These are phyloP conservation scores for Oryzias javanicus DNA, from an alignment of 2,113 vertebrate genomes.

Conservation along the genomic window DNA sequence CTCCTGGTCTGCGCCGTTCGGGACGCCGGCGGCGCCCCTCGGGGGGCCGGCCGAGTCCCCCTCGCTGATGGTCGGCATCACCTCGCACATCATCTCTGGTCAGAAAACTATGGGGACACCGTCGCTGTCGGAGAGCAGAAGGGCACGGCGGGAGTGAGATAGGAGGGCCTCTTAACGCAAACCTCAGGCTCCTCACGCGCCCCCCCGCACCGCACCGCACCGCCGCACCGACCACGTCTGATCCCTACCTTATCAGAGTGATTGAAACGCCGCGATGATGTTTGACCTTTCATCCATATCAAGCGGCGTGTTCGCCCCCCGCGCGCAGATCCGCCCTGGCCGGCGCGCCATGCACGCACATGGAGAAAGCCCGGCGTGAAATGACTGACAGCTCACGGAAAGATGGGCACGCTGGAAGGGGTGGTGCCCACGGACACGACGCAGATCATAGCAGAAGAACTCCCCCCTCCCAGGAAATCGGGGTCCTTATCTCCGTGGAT, in stretches of 20 bases:
- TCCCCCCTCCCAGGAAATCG: slow-evolving; percentile 29
- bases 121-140: slow-evolving; percentile 44
- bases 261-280: slow-evolving; percentile 43
- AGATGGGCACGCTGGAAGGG: slow-evolving; percentile 41
- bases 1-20: slow-evolving; percentile 84
- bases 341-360: slow-evolving; percentile 72
- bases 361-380: slow-evolving; percentile 66
- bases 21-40: slow-evolving; percentile 75
- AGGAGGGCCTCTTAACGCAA: slow-evolving; percentile 54
- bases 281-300: slow-evolving; percentile 66
- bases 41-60: slow-evolving; percentile 88
- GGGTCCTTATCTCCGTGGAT: slow-evolving; percentile 44
- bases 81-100: slow-evolving; percentile 92
- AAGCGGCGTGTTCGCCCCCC: slow-evolving; percentile 60
- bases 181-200: too few species aligned
- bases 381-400: slow-evolving; percentile 69
- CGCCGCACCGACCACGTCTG: too few species aligned
- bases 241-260: slow-evolving; percentile 58
- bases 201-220: too few species aligned
- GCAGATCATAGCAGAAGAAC: slow-evolving; percentile 26
- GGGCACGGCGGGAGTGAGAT: slow-evolving; percentile 18
- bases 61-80: slow-evolving; percentile 98
- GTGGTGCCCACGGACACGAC: slow-evolving; percentile 50
- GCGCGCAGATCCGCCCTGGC: slow-evolving; percentile 70
- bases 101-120: slow-evolving; percentile 43